Percentiles rank a stretch among this genome's conserved stretches.
Evolutionary conservation across 2,797 vertebrate species (phyloP).

Genomic region (Micrastur ruficollis): DNA sequence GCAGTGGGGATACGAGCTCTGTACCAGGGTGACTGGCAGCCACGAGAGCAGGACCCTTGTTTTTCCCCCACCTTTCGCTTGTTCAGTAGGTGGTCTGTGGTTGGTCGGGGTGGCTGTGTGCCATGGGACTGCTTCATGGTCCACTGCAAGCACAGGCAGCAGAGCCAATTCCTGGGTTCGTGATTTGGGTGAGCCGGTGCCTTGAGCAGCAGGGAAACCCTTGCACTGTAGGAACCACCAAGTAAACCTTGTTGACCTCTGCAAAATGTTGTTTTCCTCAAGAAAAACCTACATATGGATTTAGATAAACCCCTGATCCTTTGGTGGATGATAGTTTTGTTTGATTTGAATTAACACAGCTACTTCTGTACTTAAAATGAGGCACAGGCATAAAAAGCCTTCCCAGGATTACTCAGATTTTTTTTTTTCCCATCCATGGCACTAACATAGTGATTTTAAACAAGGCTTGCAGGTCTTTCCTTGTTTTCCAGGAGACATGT

Average conservation of each 20-base stretch:
- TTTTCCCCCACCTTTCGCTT: rapidly evolving
- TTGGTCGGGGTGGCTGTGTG: rapidly evolving
- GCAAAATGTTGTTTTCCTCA: conserved; percentile 17
- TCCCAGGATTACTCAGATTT: background rate
- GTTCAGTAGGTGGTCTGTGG: background rate
- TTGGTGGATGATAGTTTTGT: background rate
- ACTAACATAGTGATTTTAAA: background rate
- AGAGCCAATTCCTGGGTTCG: background rate
- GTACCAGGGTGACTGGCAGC: rapidly evolving
- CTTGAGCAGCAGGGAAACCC: background rate
- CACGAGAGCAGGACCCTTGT: background rate
- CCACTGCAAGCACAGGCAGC: rapidly evolving
- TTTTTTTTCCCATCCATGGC: background rate
- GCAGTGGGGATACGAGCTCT: rapidly evolving
- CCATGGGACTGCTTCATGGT: rapidly evolving
- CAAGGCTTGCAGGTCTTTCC: background rate
- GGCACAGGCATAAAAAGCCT: background rate
- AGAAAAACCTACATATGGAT: background rate
- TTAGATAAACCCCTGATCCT: background rate
- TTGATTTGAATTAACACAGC: background rate
- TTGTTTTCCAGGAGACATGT: background rate
- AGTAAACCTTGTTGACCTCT: background rate
- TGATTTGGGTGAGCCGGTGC: rapidly evolving
- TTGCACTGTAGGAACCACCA: background rate
- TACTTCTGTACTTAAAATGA: background rate